Evolutionary conservation across 2,888 invertebrate genomes (phyloP).

Genomic region (Brenthis ino): DNA sequence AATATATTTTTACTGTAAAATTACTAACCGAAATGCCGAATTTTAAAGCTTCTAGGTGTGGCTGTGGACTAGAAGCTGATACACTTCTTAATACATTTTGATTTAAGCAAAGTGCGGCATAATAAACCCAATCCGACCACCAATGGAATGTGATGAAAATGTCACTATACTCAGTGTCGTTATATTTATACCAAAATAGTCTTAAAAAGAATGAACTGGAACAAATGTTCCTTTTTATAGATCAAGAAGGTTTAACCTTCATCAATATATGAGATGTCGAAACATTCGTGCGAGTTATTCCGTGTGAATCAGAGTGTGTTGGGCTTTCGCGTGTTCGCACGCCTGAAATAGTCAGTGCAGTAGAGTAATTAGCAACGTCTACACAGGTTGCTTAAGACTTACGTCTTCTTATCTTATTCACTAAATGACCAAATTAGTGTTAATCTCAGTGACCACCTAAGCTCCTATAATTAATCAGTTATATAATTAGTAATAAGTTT

Average conservation of each 20-base stretch:
- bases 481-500: too few relatives aligned
- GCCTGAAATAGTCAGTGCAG: constrained; percentile 72
- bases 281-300: constrained; percentile 61
- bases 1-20: too few relatives aligned
- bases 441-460: not conserved
- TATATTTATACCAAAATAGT: not conserved
- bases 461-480: not conserved
- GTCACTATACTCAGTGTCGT: too few relatives aligned
- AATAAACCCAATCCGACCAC: too few relatives aligned
- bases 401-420: constrained; percentile 27
- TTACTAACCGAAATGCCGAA: too few relatives aligned
- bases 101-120: too few relatives aligned
- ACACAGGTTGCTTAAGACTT: constrained; percentile 47
- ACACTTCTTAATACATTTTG: too few relatives aligned
- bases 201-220: constrained; percentile 13
- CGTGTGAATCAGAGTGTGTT: constrained; percentile 72
- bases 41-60: too few relatives aligned
- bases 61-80: too few relatives aligned
- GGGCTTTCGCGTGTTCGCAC: constrained; percentile 62
- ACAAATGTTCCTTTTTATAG: constrained; percentile 34
- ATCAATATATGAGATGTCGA: constrained; percentile 64
- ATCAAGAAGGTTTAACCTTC: constrained; percentile 58
- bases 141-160: too few relatives aligned
- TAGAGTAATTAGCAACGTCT: constrained; percentile 63
- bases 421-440: constrained; percentile 12